Evolutionary conservation across 2,113 vertebrate genomes (phyloP).

Genomic region (Bettongia penicillata): DNA sequence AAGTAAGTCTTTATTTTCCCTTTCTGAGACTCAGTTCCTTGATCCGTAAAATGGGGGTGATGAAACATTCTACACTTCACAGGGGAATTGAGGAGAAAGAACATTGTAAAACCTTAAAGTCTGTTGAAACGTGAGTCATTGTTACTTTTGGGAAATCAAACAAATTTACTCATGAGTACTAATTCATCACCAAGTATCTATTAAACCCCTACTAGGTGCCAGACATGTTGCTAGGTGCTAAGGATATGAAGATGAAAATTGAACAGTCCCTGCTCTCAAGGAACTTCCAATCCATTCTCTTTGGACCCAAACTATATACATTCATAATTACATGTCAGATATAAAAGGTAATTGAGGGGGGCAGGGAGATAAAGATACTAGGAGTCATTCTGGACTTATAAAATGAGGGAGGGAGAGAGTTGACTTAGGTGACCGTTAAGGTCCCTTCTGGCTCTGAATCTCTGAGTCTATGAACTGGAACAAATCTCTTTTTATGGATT

Average conservation of each 20-base stretch:
- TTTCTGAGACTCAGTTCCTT: not conserved
- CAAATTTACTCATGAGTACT: not conserved
- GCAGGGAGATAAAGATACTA: not conserved
- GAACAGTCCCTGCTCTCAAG: not conserved
- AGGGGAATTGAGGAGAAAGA: not conserved
- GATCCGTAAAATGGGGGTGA: not conserved
- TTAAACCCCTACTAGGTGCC: not conserved
- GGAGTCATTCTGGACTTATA: not conserved
- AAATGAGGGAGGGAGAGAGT: not conserved
- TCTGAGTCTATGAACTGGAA: not conserved
- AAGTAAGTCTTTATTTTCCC: not conserved
- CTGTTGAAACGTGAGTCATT: not conserved
- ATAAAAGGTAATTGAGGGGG: not conserved
- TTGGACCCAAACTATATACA: not conserved
- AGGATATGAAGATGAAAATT: not conserved
- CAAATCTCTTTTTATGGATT: not conserved
- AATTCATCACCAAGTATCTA: not conserved
- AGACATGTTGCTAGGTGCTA: not conserved
- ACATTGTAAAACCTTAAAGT: not conserved
- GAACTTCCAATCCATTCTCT: not conserved
- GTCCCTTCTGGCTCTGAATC: not conserved
- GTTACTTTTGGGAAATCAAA: not conserved
- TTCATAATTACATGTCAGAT: not conserved
- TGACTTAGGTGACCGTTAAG: not conserved
- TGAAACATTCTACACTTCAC: not conserved